Conservation (phyloP, 2,888 invertebrate genomes). For the Pseudoips prasinana region DNA sequence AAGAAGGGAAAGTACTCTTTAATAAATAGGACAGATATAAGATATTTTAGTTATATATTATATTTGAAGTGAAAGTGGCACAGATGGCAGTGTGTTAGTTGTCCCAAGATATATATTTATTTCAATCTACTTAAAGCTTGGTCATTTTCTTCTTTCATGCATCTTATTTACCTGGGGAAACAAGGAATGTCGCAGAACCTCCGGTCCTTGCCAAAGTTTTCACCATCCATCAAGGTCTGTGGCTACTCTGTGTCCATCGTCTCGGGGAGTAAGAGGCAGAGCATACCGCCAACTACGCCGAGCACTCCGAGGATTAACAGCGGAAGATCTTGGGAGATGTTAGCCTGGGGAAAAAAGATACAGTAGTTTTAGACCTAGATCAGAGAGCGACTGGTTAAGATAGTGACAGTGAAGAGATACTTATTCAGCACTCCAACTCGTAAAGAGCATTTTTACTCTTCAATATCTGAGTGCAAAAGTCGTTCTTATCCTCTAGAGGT, state of each 20-base stretch:
- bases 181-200: slow-evolving; percentile 92
- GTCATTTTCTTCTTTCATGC: too few species aligned
- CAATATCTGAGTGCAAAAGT: too few species aligned
- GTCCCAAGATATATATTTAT: too few species aligned
- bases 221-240: slow-evolving; percentile 92
- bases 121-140: too few species aligned
- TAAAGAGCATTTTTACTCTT: too few species aligned
- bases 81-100: too few species aligned
- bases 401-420: too few species aligned
- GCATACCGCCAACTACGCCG: slow-evolving; percentile 87
- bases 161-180: slow-evolving; percentile 78
- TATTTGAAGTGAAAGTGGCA: too few species aligned
- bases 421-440: too few species aligned
- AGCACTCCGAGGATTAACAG: slow-evolving; percentile 89
- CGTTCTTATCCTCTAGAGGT: too few species aligned
- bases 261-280: slow-evolving; percentile 92
- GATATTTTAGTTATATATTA: too few species aligned
- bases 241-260: slow-evolving; percentile 93
- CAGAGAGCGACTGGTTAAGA: not conserved
- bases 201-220: slow-evolving; percentile 91
- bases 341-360: slow-evolving; percentile 73
- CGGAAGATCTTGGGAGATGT: slow-evolving; percentile 87
- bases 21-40: not conserved
- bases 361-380: not conserved
- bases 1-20: not conserved